These are phyloP conservation scores for Theretra japonica DNA, from an alignment of 2,888 invertebrate species.

Conservation along the genomic window DNA sequence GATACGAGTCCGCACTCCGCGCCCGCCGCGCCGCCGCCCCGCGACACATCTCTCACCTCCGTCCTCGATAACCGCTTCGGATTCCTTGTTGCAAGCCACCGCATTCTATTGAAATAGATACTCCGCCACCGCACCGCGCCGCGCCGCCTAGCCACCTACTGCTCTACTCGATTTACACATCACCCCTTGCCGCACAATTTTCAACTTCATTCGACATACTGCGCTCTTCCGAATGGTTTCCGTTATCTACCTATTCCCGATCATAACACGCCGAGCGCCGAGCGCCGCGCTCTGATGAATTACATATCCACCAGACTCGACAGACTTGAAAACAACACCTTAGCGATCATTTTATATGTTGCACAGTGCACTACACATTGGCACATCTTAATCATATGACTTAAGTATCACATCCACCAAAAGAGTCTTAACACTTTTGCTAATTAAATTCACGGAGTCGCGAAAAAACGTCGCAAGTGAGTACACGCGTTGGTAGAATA, in stretches of 20 bases:
- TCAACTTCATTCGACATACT: slow-evolving; percentile 56
- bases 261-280: slow-evolving; percentile 11
- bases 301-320: slow-evolving; percentile 8
- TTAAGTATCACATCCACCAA: background rate
- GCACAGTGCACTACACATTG: slow-evolving; percentile 36
- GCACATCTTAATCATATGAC: background rate
- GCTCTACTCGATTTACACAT: slow-evolving; percentile 67
- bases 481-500: slow-evolving; percentile 58
- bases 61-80: slow-evolving; percentile 82
- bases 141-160: slow-evolving; percentile 68
- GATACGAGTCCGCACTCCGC: slow-evolving; percentile 69
- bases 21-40: slow-evolving; percentile 48
- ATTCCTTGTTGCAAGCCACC: slow-evolving; percentile 82
- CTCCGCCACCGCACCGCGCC: slow-evolving; percentile 64
- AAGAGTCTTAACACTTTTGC: background rate
- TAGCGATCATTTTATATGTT: slow-evolving; percentile 43
- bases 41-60: slow-evolving; percentile 80
- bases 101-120: slow-evolving; percentile 82
- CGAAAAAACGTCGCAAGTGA: slow-evolving; percentile 37
- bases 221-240: slow-evolving; percentile 51
- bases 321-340: slow-evolving; percentile 24
- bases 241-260: slow-evolving; percentile 44
- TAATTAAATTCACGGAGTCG: background rate
- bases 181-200: slow-evolving; percentile 62
- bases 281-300: slow-evolving; percentile 11